Base-by-base conservation (phyloP, 2,113 vertebrate genomes). In the Symphodus melops region DNA sequence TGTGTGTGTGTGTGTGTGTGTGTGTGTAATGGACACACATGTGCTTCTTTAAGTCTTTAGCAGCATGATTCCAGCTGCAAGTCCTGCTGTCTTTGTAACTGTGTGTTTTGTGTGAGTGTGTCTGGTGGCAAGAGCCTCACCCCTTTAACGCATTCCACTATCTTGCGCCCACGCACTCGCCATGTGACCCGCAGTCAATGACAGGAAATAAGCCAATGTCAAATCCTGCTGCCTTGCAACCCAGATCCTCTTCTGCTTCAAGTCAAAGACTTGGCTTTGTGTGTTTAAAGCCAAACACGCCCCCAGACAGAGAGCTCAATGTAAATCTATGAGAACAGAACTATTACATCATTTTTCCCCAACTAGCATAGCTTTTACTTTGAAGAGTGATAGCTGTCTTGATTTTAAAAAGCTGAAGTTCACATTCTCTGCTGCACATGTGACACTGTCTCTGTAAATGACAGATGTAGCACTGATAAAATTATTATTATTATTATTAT, bases 101-200 rank as follows among this genome's bases (percentile, higher is more conserved):
- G 25, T 41, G 28, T 33, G 51, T 72, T 41, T 28, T 42, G 61
- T 72, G 56, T 25, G 48, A 33, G 28, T 58, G 7, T 44, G 44
- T 64, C 67, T 88, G 42, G 79, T 87, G 79, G 84, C 85, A 83
- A 71, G 78, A 81, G 87, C 88, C 91, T 92, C 86, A 84, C 91
- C 89, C 92, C 89, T 91, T 88, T 88, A 91, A 90, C 84, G 88
- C 92, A 92, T 94, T 93, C 91, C 90, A 87, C 88, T 92, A 93
- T 93, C 88, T 92, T 17, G 52, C 89, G 63, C 93, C 92, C 86
- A 93, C 93, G 88, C 92, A 91, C 74, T 90, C 74, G 44, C 66
- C 91, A 90, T 92, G 91, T 93, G 90, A 94, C 93, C 87, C 55
- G 14, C 63, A 79, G 81, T 86, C 86, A 93, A 85, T 86, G 90